phyloP scores from a whole-genome alignment of 2,113 vertebrate species.

The Accipiter cooperii region DNA sequence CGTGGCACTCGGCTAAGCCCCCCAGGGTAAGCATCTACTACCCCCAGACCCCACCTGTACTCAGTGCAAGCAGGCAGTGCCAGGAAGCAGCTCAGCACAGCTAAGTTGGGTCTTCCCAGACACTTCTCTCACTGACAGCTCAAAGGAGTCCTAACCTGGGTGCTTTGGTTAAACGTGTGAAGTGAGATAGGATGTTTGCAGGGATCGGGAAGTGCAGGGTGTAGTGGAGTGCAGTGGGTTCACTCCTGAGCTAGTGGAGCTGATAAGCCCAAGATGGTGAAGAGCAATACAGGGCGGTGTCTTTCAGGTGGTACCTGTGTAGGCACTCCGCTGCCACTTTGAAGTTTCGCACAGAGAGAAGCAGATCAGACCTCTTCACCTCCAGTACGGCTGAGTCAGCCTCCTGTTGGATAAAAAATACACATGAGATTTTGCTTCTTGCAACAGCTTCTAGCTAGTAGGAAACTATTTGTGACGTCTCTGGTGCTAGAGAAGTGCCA shows the following conservation, averaged over 20 bases:
- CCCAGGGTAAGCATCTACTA: background rate
- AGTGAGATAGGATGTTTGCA: background rate
- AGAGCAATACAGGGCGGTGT: background rate
- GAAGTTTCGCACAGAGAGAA: background rate
- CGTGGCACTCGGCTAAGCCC: background rate
- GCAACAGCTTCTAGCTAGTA: background rate
- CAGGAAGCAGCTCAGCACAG: background rate
- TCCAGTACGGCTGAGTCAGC: background rate
- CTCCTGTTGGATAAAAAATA: background rate
- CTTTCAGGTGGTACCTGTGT: background rate
- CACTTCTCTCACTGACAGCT: background rate
- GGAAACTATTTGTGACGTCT: background rate
- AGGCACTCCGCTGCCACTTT: background rate
- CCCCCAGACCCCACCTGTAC: background rate
- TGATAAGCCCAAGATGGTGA: background rate
- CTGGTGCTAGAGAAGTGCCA: background rate
- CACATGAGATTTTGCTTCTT: background rate
- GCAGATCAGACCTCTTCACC: background rate
- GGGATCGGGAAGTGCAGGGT: background rate
- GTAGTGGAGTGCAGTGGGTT: background rate
- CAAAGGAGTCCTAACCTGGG: background rate
- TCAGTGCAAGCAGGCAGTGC: background rate
- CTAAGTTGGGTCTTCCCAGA: background rate
- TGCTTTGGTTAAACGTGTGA: accelerated
- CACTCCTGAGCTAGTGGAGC: background rate